Percentiles rank a stretch among this genome's conserved stretches.
phyloP scores from a whole-genome alignment of 2,113 vertebrate species.

The Ammodytes marinus region DNA sequence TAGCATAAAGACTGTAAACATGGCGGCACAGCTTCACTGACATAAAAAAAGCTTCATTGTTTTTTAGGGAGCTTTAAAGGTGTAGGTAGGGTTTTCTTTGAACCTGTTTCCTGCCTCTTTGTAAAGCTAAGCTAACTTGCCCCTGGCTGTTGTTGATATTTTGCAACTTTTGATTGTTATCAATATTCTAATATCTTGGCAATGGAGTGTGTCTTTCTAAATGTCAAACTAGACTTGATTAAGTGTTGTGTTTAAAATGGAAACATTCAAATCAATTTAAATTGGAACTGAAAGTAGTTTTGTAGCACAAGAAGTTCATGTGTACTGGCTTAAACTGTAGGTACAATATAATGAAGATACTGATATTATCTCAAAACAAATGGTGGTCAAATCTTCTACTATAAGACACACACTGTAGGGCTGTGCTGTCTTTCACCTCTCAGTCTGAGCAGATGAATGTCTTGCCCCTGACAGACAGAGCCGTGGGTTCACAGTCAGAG shows the following conservation, averaged over 20 bases:
- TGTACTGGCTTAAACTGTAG: not conserved
- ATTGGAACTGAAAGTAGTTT: not conserved
- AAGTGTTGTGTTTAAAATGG: not conserved
- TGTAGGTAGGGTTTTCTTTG: not conserved
- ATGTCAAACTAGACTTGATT: not conserved
- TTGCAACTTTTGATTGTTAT: not conserved
- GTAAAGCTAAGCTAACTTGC: not conserved
- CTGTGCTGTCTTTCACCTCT: slow-evolving; percentile 1
- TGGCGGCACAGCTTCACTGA: too few relatives aligned
- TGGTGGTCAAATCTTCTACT: not conserved
- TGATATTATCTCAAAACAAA: not conserved
- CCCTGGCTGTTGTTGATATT: not conserved
- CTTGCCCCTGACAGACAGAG: slow-evolving; percentile 19
- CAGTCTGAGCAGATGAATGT: slow-evolving; percentile 11
- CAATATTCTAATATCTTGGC: too few relatives aligned
- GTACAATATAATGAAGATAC: not conserved
- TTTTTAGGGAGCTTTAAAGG: not conserved
- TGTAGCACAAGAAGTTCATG: not conserved
- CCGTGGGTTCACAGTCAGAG: slow-evolving; percentile 8
- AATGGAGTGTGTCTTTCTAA: too few relatives aligned
- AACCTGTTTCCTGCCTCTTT: not conserved
- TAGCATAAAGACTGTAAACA: not conserved
- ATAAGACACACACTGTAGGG: not conserved
- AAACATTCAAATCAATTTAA: not conserved
- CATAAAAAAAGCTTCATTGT: not conserved